A percentile compares a stretch with the other conserved stretches of the same genome.
phyloP scores from a whole-genome alignment of 1,140 invertebrate species.

The Euwallacea similis region DNA sequence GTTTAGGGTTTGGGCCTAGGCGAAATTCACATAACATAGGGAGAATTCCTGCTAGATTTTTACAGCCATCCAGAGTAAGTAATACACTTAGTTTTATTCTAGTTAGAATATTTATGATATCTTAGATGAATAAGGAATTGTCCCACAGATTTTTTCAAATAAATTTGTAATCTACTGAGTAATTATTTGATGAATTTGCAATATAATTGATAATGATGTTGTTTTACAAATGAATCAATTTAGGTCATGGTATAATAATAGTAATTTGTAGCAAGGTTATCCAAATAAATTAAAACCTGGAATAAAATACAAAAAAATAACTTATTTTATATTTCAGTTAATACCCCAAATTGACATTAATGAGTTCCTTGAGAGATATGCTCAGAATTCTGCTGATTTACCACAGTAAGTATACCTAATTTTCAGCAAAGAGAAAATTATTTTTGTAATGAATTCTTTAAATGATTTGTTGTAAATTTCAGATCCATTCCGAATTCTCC shows the following conservation, averaged over 20 bases:
- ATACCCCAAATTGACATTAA: constrained; percentile 51
- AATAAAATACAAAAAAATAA: neutral
- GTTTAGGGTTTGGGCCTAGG: constrained; percentile 69
- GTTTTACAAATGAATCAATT: neutral
- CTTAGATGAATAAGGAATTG: too few relatives aligned
- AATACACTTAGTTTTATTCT: neutral
- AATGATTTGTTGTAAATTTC: too few relatives aligned
- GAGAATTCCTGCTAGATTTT: constrained; percentile 66
- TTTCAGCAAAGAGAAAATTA: too few relatives aligned
- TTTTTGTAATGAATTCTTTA: too few relatives aligned
- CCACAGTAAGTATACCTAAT: constrained; percentile 30
- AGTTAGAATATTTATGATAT: neutral
- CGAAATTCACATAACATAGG: constrained; percentile 59
- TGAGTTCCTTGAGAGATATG: constrained; percentile 52
- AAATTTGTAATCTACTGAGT: too few relatives aligned
- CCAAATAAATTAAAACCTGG: too few relatives aligned
- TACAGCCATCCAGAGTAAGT: constrained; percentile 52
- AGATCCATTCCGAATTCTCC: too few relatives aligned
- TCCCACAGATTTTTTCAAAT: too few relatives aligned
- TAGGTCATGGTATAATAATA: too few relatives aligned
- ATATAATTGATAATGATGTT: constrained; percentile 1
- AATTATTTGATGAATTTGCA: too few relatives aligned
- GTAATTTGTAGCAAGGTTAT: too few relatives aligned
- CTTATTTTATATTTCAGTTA: constrained; percentile 42
- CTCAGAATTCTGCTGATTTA: constrained; percentile 39